These are phyloP conservation scores for Etheostoma cragini DNA, from an alignment of 2,113 vertebrate genomes.

Conservation along the genomic window DNA sequence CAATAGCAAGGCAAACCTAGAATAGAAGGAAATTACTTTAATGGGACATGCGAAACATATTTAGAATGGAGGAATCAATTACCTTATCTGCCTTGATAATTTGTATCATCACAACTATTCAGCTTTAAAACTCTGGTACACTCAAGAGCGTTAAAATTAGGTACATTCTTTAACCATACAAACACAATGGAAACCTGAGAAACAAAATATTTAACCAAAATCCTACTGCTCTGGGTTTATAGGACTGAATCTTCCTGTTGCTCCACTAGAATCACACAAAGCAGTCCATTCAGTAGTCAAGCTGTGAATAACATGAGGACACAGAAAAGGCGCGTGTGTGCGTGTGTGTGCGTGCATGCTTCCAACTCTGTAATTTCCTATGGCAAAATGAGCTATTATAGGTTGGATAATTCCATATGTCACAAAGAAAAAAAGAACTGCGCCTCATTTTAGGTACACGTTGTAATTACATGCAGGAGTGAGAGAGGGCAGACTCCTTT, in stretches of 20 bases:
- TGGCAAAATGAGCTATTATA: constrained; percentile 73
- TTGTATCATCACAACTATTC: background rate
- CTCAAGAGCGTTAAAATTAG: constrained; percentile 8
- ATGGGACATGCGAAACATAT: background rate
- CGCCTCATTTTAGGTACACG: constrained; percentile 57
- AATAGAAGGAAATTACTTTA: constrained; percentile 4
- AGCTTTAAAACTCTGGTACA: background rate
- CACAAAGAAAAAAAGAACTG: constrained; percentile 61
- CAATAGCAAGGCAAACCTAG: constrained; percentile 97
- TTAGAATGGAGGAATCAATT: background rate
- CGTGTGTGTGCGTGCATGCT: constrained; percentile 32
- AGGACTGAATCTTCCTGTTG: constrained; percentile 43
- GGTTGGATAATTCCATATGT: constrained; percentile 70
- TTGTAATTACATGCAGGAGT: constrained; percentile 76
- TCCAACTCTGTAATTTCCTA: constrained; percentile 80
- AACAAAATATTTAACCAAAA: constrained; percentile 40
- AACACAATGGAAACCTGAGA: constrained; percentile 40
- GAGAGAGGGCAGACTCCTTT: constrained; percentile 27
- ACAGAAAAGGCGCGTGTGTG: constrained; percentile 42
- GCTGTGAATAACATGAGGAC: constrained; percentile 67
- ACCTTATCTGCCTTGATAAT: too few species aligned
- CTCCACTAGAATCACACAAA: constrained; percentile 65
- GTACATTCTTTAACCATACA: constrained; percentile 8
- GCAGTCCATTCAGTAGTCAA: constrained; percentile 69
- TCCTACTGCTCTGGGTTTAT: constrained; percentile 28